Evolutionary conservation across 2,888 invertebrate species (phyloP).

Genomic region (Lithophane ornitopus): DNA sequence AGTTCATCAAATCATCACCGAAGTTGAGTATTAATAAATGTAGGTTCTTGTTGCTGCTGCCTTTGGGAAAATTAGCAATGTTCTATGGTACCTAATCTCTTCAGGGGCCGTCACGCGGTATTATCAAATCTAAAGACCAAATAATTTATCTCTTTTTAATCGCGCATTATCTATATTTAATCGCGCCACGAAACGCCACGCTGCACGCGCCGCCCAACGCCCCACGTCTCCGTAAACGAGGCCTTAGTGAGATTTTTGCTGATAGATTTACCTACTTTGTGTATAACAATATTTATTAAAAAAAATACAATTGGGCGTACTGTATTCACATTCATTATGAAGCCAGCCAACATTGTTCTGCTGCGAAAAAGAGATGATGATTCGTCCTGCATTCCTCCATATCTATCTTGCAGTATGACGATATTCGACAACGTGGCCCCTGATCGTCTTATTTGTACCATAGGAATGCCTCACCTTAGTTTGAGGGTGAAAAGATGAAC

Average conservation of each 20-base stretch:
- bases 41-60: neutral
- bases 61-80: neutral
- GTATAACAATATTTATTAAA: too few relatives aligned
- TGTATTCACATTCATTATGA: neutral
- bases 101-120: neutral
- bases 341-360: neutral
- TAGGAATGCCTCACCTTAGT: conserved; percentile 76
- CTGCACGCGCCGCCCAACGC: too few relatives aligned
- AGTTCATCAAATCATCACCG: neutral
- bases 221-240: too few relatives aligned
- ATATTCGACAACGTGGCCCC: neutral
- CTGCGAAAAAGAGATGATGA: neutral
- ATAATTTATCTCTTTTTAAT: too few relatives aligned
- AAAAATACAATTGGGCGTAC: neutral
- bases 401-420: neutral
- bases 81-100: neutral
- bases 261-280: too few relatives aligned
- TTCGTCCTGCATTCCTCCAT: neutral
- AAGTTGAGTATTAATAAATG: neutral
- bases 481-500: conserved; percentile 79
- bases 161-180: too few relatives aligned
- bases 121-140: neutral
- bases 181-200: too few relatives aligned
- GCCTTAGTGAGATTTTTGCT: too few relatives aligned
- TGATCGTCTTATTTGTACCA: too few relatives aligned